Conservation (phyloP, 2,797 vertebrate genomes). For the Neosilurus mollespiculum region DNA sequence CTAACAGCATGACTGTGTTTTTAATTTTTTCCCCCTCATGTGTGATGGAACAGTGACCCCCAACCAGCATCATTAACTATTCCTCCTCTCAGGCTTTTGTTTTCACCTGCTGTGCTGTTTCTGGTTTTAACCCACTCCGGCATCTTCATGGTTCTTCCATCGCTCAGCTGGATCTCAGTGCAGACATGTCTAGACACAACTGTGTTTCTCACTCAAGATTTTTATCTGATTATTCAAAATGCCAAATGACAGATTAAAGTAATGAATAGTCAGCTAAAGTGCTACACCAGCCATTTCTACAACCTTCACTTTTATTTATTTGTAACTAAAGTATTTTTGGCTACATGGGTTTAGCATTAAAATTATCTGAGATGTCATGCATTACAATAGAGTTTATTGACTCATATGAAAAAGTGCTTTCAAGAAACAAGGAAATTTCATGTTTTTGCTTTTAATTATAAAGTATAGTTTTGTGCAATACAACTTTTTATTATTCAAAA, state of each 20-base stretch:
- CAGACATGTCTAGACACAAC: constrained; percentile 39
- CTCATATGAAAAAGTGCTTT: too few species aligned
- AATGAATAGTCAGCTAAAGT: neutral
- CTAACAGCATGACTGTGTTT: neutral
- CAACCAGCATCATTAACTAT: neutral
- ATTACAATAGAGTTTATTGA: too few species aligned
- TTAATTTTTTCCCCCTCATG: neutral
- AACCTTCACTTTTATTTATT: too few species aligned
- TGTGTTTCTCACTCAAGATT: constrained; percentile 17
- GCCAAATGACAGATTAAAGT: constrained; percentile 11
- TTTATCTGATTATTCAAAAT: neutral
- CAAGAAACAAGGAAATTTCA: too few species aligned
- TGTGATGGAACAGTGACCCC: neutral
- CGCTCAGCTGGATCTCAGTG: constrained; percentile 18
- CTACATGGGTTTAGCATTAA: too few species aligned
- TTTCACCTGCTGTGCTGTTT: constrained; percentile 44
- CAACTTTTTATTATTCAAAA: too few species aligned
- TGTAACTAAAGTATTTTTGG: too few species aligned
- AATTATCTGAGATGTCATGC: too few species aligned
- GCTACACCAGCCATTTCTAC: neutral
- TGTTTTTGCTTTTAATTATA: too few species aligned
- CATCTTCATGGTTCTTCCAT: neutral
- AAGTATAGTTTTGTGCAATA: too few species aligned
- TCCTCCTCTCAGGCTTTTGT: neutral
- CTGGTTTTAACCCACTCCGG: neutral